Evolutionary conservation across 2,113 vertebrate genomes (phyloP), one percentile per base, ranked within the genome.

Genomic region (Prunella himalayana): DNA sequence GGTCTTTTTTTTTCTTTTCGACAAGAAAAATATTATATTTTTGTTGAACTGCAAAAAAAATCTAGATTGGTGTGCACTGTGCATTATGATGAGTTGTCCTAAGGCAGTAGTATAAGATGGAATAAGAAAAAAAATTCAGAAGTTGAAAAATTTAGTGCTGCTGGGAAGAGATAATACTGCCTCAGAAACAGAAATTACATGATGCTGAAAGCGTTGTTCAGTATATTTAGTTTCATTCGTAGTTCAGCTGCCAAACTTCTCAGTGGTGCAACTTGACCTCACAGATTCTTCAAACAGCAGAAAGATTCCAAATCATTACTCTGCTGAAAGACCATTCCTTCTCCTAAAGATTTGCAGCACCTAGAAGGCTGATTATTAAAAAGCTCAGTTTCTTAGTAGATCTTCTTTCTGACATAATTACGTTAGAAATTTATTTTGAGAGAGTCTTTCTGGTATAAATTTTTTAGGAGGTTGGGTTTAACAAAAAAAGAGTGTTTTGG

Each of bases 231-330:
- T 94, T 89, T 60, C 96, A 92, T 97, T 97, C 71, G 56, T 91
- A 96, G 91, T 96, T 97, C 97, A 90, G 82, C 92, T 97, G 85
- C 96, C 89, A 94, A 91, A 92, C 66, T 97, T 96, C 95, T 96
- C 88, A 35, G 90, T 92, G 79, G 94, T 92, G 92, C 97, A 85
- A 57, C 56, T 64, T 97, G 95, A 91, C 96, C 61, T 96, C 94
- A 88, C 93, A 93, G 94, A 92, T 81, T 93, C 92, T 95, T 88
- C 71, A 94, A 93, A 94, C 93, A 97, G 86, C 92, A 92, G 95
- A 86, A 97, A 95, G 86, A 92, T 94, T 96, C 88, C 60, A 96
- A 94, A 96, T 90, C 66, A 9, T 97, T 96, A 73, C 84, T 97
- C 93, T 84, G 83, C 95, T 94, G 92, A 95, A 96, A 88, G 87